A percentile compares a stretch with the other conserved stretches of the same genome.
These are phyloP conservation scores for Caenorhabditis angaria DNA, from an alignment of 2,888 invertebrate genomes.

Conservation along the genomic window DNA sequence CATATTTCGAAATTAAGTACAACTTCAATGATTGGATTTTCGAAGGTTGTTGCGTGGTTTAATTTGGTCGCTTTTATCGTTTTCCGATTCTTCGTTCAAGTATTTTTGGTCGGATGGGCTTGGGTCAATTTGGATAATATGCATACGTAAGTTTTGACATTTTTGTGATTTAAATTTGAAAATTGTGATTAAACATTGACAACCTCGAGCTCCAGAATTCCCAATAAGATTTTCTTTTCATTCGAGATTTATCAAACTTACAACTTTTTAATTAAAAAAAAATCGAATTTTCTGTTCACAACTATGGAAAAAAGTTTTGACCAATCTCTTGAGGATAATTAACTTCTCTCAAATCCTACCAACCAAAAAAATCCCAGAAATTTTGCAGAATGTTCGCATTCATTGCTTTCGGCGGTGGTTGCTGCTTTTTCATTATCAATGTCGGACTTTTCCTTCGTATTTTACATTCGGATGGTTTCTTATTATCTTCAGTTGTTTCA, in stretches of 20 bases:
- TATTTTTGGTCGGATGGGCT: constrained; percentile 52
- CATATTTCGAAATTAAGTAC: constrained; percentile 47
- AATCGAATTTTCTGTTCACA: no score
- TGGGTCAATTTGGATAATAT: constrained; percentile 50
- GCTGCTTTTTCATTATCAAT: constrained; percentile 51
- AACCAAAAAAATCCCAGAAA: background rate
- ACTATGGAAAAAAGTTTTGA: no score
- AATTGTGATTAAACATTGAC: background rate
- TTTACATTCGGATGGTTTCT: constrained; percentile 53
- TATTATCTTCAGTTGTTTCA: constrained; percentile 44
- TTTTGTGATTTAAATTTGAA: constrained; percentile 3
- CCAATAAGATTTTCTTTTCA: no score
- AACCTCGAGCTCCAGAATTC: no score
- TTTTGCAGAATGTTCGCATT: constrained; percentile 43
- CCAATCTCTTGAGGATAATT: no score
- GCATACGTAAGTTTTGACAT: constrained; percentile 51
- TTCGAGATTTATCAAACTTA: no score
- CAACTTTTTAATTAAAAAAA: no score
- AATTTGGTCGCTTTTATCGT: constrained; percentile 49
- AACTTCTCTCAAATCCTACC: no score
- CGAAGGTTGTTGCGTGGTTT: constrained; percentile 36
- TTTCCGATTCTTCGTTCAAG: constrained; percentile 53
- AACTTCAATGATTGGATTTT: constrained; percentile 50
- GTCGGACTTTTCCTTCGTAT: constrained; percentile 47
- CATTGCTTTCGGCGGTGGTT: constrained; percentile 47